A percentile compares a stretch with the other conserved stretches of the same genome.
Conservation (phyloP, 1,140 invertebrate species). For the Drosophila pseudoananassae region DNA sequence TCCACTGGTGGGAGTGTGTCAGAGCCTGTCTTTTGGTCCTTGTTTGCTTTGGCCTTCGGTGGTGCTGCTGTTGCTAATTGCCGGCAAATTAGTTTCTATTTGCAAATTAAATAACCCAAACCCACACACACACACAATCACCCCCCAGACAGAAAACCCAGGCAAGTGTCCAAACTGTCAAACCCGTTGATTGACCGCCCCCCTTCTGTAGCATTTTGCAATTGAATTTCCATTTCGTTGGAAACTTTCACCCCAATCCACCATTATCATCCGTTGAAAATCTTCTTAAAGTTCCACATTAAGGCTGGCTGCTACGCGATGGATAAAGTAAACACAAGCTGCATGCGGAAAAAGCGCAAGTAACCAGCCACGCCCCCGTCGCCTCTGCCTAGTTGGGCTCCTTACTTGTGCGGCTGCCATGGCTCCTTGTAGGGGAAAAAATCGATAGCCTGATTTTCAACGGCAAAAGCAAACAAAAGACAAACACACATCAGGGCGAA, state of each 20-base stretch:
- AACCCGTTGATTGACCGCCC: slow-evolving; percentile 46
- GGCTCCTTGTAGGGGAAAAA: slow-evolving; percentile 9
- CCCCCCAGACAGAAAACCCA: background rate
- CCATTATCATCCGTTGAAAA: slow-evolving; percentile 14
- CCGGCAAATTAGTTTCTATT: slow-evolving; percentile 54
- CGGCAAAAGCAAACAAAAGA: slow-evolving; percentile 56
- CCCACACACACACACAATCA: slow-evolving; percentile 10
- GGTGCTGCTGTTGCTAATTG: slow-evolving; percentile 39
- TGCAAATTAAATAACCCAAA: slow-evolving; percentile 52
- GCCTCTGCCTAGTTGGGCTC: background rate
- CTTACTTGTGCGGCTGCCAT: slow-evolving; percentile 1
- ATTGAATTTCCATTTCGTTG: slow-evolving; percentile 51
- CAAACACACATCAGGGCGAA: slow-evolving; percentile 6
- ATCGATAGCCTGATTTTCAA: slow-evolving; percentile 64
- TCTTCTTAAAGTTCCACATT: slow-evolving; percentile 34
- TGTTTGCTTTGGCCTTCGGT: slow-evolving; percentile 33
- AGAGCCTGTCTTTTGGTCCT: slow-evolving; percentile 10
- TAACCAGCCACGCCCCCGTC: slow-evolving; percentile 36
- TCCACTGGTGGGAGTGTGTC: background rate
- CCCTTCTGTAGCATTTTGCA: slow-evolving; percentile 43
- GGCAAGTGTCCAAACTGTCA: slow-evolving; percentile 36
- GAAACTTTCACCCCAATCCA: slow-evolving; percentile 14
- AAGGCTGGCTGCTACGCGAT: slow-evolving; percentile 4
- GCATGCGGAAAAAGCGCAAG: slow-evolving; percentile 46
- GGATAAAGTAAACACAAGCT: slow-evolving; percentile 35